Base-by-base conservation (phyloP, 2,113 vertebrate species). In the Chaetodon auriga region DNA sequence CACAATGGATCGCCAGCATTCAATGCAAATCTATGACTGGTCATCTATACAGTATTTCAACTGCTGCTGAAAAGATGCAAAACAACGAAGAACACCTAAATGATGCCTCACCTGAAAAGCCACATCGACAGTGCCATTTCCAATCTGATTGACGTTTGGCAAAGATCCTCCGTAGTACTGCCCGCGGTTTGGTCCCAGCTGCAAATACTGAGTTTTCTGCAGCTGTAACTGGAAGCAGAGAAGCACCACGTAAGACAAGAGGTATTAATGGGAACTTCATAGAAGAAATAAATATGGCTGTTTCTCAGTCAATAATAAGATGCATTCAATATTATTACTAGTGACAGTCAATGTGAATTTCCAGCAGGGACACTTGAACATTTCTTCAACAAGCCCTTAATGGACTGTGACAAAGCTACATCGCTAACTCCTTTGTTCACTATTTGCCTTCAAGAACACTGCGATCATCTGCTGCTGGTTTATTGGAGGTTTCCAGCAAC, bases 121-220 rank as follows among this genome's bases (percentile, higher is more conserved):
- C 84, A 97, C 89, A 71, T 99, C 97, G 77, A 96, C 93, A 16
- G 92, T 81, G 87, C 95, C 92, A 87, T 93, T 98, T 79, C 96
- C 97, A 45, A 99, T 96, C 95, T 98, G 97, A 80, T 99, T 99
- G 85, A 99, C 97, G 7, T 99, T 99, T 91, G 97, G 97, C 93
- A 99, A 87, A 12, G 97, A 99, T 12, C 97, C 97, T 12, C 97
- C 97, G 0, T 99, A 99, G 95, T 97, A 99, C 92, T 97, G 97
- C 73, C 96, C 97, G 9, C 97, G 97, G 80, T 95, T 97, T 21
- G 95, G 97, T 53, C 97, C 97, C 94, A 98, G 93, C 94, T 99
- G 97, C 90, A 99, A 90, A 90, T 98, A 98, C 43, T 98, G 97
- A 2, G 96, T 96, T 86, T 97, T 98, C 95, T 98, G 97, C 86